phyloP scores from a whole-genome alignment of 2,888 invertebrate species.

The Nomada ruficornis region DNA sequence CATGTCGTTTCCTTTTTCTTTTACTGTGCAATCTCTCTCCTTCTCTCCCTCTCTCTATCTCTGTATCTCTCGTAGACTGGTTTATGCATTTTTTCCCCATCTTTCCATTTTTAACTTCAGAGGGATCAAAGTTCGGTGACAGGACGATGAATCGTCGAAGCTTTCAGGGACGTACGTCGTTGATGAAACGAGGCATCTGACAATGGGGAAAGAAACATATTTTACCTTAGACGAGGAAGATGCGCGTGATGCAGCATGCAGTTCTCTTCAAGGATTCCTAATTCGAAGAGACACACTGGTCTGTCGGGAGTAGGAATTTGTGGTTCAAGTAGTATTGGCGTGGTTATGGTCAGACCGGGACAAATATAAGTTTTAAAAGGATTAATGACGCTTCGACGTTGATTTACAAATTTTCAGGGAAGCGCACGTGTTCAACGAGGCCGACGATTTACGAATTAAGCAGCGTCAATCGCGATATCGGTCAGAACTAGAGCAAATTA shows the following conservation, averaged over 20 bases:
- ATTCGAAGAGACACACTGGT: neutral
- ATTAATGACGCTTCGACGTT: no score
- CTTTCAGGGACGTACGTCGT: neutral
- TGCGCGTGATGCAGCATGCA: neutral
- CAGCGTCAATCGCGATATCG: no score
- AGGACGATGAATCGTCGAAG: neutral
- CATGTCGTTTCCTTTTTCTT: neutral
- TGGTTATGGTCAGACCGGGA: neutral
- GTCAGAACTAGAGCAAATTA: no score
- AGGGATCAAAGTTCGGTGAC: conserved; percentile 18
- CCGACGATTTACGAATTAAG: no score
- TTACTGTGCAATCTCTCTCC: neutral
- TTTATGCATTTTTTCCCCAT: no score
- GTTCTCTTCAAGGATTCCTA: neutral
- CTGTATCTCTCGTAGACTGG: no score
- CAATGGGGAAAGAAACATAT: neutral
- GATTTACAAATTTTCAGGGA: no score
- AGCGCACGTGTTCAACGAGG: no score
- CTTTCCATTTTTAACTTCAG: neutral
- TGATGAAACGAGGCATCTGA: neutral
- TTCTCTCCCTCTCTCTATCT: neutral
- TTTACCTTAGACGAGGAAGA: neutral
- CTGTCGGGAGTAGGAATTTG: neutral
- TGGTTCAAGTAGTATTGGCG: neutral
- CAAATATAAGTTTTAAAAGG: no score